A percentile compares a stretch with the other conserved stretches of the same genome.
Conservation (phyloP, 2,113 vertebrate species). For the Lagopus muta region DNA sequence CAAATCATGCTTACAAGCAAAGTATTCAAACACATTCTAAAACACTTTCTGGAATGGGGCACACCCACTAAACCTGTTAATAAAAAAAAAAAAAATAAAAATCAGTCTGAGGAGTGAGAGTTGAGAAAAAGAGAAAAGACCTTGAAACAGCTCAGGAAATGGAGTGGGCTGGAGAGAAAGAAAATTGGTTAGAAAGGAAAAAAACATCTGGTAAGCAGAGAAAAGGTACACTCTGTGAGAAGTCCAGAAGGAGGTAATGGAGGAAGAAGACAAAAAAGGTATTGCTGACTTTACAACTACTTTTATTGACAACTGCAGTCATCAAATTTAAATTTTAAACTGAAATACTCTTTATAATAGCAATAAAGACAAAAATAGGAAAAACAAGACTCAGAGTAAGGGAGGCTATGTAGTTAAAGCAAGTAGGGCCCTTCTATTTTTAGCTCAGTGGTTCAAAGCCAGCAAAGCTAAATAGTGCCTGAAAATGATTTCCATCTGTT, state of each 20-base stretch:
- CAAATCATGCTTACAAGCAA: neutral
- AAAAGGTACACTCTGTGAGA: neutral
- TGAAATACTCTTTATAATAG: neutral
- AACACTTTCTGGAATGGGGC: neutral
- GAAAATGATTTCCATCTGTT: slow-evolving; percentile 33
- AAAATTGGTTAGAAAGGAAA: neutral
- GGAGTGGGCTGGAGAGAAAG: neutral
- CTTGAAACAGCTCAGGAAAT: neutral
- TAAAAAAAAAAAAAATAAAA: neutral
- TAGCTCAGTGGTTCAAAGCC: slow-evolving; percentile 28
- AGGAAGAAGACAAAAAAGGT: neutral
- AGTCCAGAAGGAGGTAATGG: neutral
- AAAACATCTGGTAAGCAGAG: neutral
- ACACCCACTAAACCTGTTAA: neutral
- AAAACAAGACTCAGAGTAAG: neutral
- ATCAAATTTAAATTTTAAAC: neutral
- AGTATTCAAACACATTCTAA: neutral
- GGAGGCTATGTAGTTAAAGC: neutral
- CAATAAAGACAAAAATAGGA: neutral
- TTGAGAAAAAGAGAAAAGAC: neutral
- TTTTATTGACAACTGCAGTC: neutral
- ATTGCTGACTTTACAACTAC: neutral
- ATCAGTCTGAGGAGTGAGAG: neutral
- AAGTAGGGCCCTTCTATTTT: neutral
- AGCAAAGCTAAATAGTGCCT: neutral